Conservation (phyloP, 2,888 invertebrate species). For the Lasioglossum figueresi region DNA sequence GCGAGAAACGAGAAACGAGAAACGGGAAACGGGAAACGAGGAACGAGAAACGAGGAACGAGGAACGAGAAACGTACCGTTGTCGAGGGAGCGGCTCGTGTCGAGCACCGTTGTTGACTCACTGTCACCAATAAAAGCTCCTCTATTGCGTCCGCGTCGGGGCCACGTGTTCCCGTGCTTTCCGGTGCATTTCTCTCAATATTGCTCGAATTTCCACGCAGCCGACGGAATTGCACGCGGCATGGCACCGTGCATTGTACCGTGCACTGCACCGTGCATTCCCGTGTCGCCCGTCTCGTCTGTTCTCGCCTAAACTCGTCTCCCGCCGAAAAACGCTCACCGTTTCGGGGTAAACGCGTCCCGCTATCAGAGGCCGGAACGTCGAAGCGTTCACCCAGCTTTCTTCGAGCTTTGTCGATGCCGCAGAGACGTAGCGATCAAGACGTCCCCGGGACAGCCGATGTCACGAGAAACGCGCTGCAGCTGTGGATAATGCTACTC, state of each 20-base stretch:
- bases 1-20: not conserved
- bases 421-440: not conserved
- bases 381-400: not conserved
- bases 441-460: not conserved
- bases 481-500: not conserved
- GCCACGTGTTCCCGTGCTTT: slow-evolving; percentile 35
- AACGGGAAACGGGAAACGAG: not conserved
- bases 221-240: not conserved
- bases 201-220: slow-evolving; percentile 19
- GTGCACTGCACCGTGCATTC: slow-evolving; percentile 11
- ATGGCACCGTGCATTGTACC: slow-evolving; percentile 16
- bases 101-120: slow-evolving; percentile 28
- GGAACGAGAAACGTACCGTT: slow-evolving; percentile 23
- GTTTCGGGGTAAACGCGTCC: not conserved
- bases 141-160: slow-evolving; percentile 36
- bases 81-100: slow-evolving; percentile 7
- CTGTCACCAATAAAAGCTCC: slow-evolving; percentile 28
- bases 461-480: not conserved
- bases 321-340: slow-evolving; percentile 11
- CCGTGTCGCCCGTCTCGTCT: not conserved
- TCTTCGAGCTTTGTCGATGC: not conserved
- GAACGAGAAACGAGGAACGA: not conserved
- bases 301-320: not conserved
- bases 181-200: slow-evolving; percentile 22
- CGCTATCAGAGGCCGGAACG: not conserved